phyloP scores from a whole-genome alignment of 1,140 invertebrate genomes.

The Matsumurasca onukii region DNA sequence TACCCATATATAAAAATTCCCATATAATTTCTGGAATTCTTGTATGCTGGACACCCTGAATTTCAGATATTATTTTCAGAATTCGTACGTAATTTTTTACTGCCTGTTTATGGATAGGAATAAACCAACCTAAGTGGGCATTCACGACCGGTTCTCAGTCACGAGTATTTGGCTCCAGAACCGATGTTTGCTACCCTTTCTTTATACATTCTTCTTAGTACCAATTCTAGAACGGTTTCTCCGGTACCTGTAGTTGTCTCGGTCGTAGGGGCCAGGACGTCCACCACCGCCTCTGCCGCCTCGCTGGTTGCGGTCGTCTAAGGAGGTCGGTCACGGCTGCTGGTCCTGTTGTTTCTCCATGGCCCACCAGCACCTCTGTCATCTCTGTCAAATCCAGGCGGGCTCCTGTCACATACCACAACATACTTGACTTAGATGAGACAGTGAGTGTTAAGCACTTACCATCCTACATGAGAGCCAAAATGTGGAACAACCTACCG shows the following conservation, averaged over 20 bases:
- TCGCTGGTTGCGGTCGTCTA: background rate
- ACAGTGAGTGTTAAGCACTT: background rate
- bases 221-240: background rate
- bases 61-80: too few species aligned
- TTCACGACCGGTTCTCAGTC: too few species aligned
- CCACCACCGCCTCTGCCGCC: background rate
- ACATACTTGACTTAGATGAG: background rate
- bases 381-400: background rate
- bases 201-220: background rate
- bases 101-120: too few species aligned
- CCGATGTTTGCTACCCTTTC: background rate
- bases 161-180: too few species aligned
- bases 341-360: slow-evolving; percentile 10
- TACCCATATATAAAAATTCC: too few species aligned
- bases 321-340: slow-evolving; percentile 17
- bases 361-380: slow-evolving; percentile 17
- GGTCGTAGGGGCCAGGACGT: background rate
- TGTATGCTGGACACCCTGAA: too few species aligned
- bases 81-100: too few species aligned
- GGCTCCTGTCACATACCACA: background rate
- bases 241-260: background rate
- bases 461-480: background rate
- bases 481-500: too few species aligned
- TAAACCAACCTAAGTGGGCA: too few species aligned
- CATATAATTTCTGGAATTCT: too few species aligned